These are phyloP conservation scores for Cassiopea andromeda DNA, from an alignment of 30 jellyfish, hydroid and myxozoan genomes.

Conservation along the genomic window DNA sequence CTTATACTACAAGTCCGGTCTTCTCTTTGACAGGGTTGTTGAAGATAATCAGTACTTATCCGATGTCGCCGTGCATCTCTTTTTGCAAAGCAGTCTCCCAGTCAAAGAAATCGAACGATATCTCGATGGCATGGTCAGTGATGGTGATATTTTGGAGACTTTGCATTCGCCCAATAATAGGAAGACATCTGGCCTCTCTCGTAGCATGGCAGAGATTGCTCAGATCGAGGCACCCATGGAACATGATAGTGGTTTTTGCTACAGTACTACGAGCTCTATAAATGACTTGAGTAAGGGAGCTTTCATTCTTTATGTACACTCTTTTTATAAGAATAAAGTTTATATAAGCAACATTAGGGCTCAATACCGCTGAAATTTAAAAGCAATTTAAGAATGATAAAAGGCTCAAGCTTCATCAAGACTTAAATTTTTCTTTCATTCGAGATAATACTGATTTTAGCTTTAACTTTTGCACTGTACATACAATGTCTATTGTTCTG, in stretches of 20 bases:
- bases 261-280: slow-evolving; percentile 95
- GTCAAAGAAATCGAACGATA: slow-evolving; percentile 81
- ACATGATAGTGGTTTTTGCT: slow-evolving; percentile 94
- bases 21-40: slow-evolving; percentile 58
- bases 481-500: too few species aligned
- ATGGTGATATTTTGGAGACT: slow-evolving; percentile 82
- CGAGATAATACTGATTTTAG: too few species aligned
- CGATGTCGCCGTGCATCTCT: slow-evolving; percentile 91
- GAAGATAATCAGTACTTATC: slow-evolving; percentile 87
- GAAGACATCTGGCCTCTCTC: slow-evolving; percentile 71
- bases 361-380: too few species aligned
- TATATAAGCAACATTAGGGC: too few species aligned
- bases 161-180: slow-evolving; percentile 73
- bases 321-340: too few species aligned
- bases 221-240: slow-evolving; percentile 71
- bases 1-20: neutral
- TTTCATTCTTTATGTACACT: neutral
- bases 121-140: slow-evolving; percentile 85
- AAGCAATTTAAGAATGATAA: too few species aligned
- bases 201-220: slow-evolving; percentile 79
- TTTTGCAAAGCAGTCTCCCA: slow-evolving; percentile 85
- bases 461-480: too few species aligned
- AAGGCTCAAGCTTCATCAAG: too few species aligned
- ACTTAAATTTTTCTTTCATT: too few species aligned
- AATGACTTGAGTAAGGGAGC: slow-evolving; percentile 86